These are phyloP conservation scores for Drosophila littoralis DNA, from an alignment of 1,140 invertebrate genomes.

Conservation along the genomic window DNA sequence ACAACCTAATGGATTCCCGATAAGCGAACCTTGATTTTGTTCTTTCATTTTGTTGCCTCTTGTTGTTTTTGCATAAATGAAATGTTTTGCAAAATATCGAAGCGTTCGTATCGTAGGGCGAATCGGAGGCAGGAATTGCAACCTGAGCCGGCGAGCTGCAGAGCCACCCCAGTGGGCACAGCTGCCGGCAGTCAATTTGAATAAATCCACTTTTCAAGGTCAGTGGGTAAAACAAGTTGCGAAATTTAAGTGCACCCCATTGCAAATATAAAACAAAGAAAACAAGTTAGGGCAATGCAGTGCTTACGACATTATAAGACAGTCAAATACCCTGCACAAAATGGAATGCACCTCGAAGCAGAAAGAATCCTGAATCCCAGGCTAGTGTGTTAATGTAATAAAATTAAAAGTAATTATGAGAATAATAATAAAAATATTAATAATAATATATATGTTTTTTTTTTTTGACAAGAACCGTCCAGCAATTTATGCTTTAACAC, in stretches of 20 bases:
- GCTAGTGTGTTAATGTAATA: no score
- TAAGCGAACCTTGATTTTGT: slow-evolving; percentile 40
- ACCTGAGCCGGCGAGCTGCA: slow-evolving; percentile 44
- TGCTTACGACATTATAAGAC: background rate
- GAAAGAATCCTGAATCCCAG: no score
- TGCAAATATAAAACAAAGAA: slow-evolving; percentile 29
- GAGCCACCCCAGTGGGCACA: slow-evolving; percentile 62
- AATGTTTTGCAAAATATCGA: slow-evolving; percentile 43
- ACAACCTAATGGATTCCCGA: slow-evolving; percentile 65
- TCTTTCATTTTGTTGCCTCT: background rate
- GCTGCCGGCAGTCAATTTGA: slow-evolving; percentile 68
- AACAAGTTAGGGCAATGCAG: background rate
- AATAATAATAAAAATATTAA: no score
- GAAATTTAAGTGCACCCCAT: slow-evolving; percentile 52
- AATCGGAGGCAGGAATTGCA: slow-evolving; percentile 32
- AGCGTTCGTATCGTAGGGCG: slow-evolving; percentile 32
- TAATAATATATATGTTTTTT: no score
- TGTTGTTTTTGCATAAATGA: slow-evolving; percentile 26
- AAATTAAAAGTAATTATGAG: no score
- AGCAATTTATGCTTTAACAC: no score
- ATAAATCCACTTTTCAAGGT: slow-evolving; percentile 81
- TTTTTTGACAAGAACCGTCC: no score
- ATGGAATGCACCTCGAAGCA: background rate
- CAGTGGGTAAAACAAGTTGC: slow-evolving; percentile 83
- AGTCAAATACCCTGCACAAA: slow-evolving; percentile 11